Evolutionary conservation across 2,113 vertebrate genomes (phyloP).

Genomic region (Pantherophis guttatus): DNA sequence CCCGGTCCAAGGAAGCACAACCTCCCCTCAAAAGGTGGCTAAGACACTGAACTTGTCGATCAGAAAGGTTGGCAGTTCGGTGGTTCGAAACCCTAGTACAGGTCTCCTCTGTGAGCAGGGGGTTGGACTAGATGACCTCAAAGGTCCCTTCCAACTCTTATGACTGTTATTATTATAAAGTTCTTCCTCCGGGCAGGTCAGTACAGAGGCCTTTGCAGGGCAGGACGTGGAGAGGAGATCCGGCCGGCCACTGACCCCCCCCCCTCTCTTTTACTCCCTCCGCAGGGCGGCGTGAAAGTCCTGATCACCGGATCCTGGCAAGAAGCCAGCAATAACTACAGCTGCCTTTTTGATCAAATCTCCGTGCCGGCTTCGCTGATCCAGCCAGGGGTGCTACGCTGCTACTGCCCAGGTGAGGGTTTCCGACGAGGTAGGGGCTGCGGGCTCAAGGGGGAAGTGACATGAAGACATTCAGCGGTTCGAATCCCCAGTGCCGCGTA

Average conservation of each 20-base stretch:
- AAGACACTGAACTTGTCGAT: no score
- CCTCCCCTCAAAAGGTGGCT: no score
- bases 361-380: conserved; percentile 97
- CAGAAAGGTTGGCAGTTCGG: no score
- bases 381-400: conserved; percentile 95
- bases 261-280: conserved; percentile 20
- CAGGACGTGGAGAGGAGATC: not conserved
- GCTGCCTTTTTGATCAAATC: conserved; percentile 98
- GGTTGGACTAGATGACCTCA: no score
- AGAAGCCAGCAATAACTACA: conserved; percentile 95
- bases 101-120: no score
- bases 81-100: no score
- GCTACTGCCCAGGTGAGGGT: conserved; percentile 95
- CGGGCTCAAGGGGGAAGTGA: not conserved
- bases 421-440: not conserved
- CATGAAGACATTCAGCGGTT: no score
- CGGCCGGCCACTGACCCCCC: no score
- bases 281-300: conserved; percentile 95
- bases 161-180: no score
- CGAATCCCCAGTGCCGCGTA: no score
- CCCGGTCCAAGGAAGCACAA: no score
- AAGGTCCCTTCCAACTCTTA: no score
- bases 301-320: conserved; percentile 98
- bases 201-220: not conserved
- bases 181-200: not conserved